phyloP scores from a whole-genome alignment of 2,888 invertebrate genomes.

The Andricus curvator region DNA sequence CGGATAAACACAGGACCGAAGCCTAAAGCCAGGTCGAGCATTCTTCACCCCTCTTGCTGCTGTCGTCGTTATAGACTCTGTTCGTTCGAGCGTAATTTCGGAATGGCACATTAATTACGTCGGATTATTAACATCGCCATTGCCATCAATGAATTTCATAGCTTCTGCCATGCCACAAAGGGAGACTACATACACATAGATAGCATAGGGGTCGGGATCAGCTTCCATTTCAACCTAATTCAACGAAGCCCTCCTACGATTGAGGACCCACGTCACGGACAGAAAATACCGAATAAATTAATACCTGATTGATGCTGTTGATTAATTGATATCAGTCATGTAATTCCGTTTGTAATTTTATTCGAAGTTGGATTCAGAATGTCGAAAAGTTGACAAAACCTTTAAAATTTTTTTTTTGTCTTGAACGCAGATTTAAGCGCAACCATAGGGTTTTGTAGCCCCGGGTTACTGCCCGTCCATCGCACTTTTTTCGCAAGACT shows the following conservation, averaged over 20 bases:
- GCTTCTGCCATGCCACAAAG: slow-evolving; percentile 41
- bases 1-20: slow-evolving; percentile 17
- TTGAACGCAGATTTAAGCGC: no score
- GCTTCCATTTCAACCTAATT: slow-evolving; percentile 26
- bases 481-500: no score
- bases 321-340: not conserved
- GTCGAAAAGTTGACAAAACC: no score
- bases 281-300: slow-evolving; percentile 7
- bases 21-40: slow-evolving; percentile 39
- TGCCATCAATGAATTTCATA: slow-evolving; percentile 58
- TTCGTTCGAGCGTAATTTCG: slow-evolving; percentile 56
- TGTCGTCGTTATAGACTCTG: slow-evolving; percentile 51
- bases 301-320: not conserved
- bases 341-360: not conserved
- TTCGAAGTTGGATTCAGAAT: no score
- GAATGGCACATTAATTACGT: slow-evolving; percentile 61
- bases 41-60: slow-evolving; percentile 44
- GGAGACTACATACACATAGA: slow-evolving; percentile 2
- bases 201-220: slow-evolving; percentile 6
- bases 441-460: no score
- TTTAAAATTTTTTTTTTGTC: no score
- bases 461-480: no score
- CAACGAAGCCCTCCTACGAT: not conserved
- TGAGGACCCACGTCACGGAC: not conserved
- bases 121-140: slow-evolving; percentile 61